Base-by-base conservation (phyloP, 1,140 invertebrate species). In the Temnothorax curvispinosus region DNA sequence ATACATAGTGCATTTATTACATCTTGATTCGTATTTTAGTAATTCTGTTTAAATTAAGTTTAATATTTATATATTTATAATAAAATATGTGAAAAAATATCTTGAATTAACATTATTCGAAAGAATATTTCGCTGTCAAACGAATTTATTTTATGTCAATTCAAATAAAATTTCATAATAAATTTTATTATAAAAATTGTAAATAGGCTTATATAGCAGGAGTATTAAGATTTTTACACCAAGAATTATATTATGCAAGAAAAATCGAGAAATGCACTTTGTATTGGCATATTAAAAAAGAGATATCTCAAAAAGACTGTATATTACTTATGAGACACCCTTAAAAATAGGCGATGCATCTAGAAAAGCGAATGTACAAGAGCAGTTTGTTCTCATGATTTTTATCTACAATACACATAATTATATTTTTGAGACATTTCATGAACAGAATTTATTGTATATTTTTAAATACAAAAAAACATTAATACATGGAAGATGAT, bases 401-500 rank as follows among this genome's bases (percentile, higher is more conserved):
- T 65, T 65, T 65, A 38, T 65, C 13, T 60, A 60, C 1, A 32
- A 32, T 32, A 9, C 32, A n/a, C 11, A 11, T 47, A 13, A 13
- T 11, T 56, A 69, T 69, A 50, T 69, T 1, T 69, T 69, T 11
- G 21, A 69, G 13, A 69, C 3, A 50, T 69, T 69, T 69, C 41
- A 47, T 50, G 5, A 69, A 50, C 13, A 50, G 11, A 69, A 69
- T 50, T 69, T 27, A 27, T 50, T 47, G n/a, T 44, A 44, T 21
- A 67, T 67, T 67, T 69, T 69, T 69, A 69, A 69, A 69, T 67
- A 67, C 1, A 21, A 32, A 47, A 27, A 67, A 69, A 50, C 44
- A 50, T 50, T 50, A 67, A 67, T 67, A 50, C 64, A 69, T 67
- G 65, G 41, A 69, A 69, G 65, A 69, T 69, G n/a, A 50, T 18